Base-by-base conservation (phyloP, 2,888 invertebrate species). In the Julus scandinavius region DNA sequence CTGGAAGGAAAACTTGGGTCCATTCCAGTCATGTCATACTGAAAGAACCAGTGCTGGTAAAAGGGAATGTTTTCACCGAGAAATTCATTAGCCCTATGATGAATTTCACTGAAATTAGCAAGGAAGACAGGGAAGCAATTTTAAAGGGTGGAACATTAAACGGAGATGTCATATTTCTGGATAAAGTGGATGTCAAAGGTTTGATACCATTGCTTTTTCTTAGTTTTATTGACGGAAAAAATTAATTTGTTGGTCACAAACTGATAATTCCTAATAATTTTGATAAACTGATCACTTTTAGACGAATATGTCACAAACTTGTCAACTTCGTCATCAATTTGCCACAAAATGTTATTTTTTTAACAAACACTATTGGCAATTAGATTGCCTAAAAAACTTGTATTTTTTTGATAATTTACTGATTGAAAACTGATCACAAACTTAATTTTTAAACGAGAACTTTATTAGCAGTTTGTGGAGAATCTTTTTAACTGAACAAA, bases 131-230 rank as follows among this genome's bases (percentile, higher is more conserved):
- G 40, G 40, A 7, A 5, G 40, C 45, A 85, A 5, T 85, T 15
- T 17, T 40, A n/a, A 85, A 38, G 7, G 85, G 85, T n/a, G 85
- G 85, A 15, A n/a, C 17, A 17, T 85, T 41, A 38, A 17, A 85
- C 11, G 85, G 40, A 15, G 85, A 85, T 85, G 15, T 85, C n/a
- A 20, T 63, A 63, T 63, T 63, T 20, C n/a, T 20, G 63, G 20
- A 63, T 38, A 45, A 85, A 41, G 85, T 85, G 40, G 45, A 85
- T 85, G 85, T 85, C 6, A 85, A 85, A 85, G 85, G 85, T 85
- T 63, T 63, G 63, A 63, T 20, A 63, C 9, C 17, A 58, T 20
- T 20, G 1, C 20, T 63, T 63, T 63, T n/a, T 54, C 15, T 54
- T 54, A 45, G 45, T 29, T 50, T 50, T 50, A 6, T 50, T 50